A percentile compares a stretch with the other conserved stretches of the same genome.
These are phyloP conservation scores for Istiophorus platypterus DNA, from an alignment of 2,113 vertebrate species.

Conservation along the genomic window DNA sequence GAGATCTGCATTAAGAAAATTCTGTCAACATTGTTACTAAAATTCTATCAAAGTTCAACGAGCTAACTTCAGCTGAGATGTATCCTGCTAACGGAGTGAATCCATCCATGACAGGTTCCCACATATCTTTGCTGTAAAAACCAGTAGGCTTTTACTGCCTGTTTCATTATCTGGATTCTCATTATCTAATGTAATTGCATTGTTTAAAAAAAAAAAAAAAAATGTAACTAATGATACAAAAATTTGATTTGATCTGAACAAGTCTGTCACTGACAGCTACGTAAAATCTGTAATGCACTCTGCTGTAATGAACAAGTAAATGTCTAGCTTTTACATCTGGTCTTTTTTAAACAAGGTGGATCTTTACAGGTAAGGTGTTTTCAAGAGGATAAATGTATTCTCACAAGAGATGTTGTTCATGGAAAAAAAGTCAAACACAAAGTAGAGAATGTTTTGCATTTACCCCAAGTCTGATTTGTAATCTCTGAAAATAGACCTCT, in stretches of 20 bases:
- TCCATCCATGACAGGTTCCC: background rate
- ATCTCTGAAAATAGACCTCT: background rate
- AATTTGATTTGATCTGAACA: conserved; percentile 5
- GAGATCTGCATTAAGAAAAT: conserved; percentile 12
- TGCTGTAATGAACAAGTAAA: conserved; percentile 64
- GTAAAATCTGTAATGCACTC: conserved; percentile 45
- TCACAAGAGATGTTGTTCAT: background rate
- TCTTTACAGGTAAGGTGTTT: background rate
- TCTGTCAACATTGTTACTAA: conserved; percentile 22
- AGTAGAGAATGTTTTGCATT: background rate
- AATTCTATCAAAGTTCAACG: conserved; percentile 8
- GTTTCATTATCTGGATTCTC: background rate
- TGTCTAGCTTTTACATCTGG: conserved; percentile 30
- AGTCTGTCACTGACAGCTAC: conserved; percentile 28
- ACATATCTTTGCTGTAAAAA: background rate
- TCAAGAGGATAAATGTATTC: background rate
- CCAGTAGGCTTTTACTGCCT: background rate
- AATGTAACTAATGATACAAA: background rate
- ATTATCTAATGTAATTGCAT: too few species aligned
- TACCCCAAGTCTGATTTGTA: background rate
- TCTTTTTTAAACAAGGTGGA: background rate
- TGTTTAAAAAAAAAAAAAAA: too few species aligned
- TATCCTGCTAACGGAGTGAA: background rate
- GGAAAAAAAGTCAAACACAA: background rate
- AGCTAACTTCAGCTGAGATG: background rate